Evolutionary conservation across 2,888 invertebrate genomes (phyloP).

Genomic region (Willowsia nigromaculata): DNA sequence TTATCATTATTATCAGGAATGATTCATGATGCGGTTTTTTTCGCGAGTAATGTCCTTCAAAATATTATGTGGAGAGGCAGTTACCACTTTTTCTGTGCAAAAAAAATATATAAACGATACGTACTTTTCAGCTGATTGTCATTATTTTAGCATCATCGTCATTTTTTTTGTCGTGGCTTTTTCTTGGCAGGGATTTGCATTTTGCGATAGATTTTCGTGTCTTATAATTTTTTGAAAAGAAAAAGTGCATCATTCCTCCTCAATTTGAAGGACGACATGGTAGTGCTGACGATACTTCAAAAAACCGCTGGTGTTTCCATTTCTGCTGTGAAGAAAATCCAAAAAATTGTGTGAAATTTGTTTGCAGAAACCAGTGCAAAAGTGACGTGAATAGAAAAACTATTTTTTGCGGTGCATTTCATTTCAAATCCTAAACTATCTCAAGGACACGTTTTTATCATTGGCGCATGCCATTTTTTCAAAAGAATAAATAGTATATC

Average conservation of each 20-base stretch:
- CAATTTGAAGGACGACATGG: not conserved
- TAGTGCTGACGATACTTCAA: not conserved
- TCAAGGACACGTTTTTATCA: slow-evolving; percentile 24
- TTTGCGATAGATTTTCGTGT: not conserved
- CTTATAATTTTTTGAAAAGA: not conserved
- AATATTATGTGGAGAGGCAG: not conserved
- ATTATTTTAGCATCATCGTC: not conserved
- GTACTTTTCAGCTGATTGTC: slow-evolving; percentile 9
- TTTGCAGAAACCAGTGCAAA: not conserved
- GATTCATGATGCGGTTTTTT: slow-evolving; percentile 11
- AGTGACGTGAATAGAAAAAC: not conserved
- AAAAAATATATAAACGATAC: not conserved
- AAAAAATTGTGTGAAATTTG: not conserved
- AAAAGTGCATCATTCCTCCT: slow-evolving; percentile 17
- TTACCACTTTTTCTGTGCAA: not conserved
- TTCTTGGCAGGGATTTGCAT: slow-evolving; percentile 18
- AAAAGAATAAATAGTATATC: not conserved
- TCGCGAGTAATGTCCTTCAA: not conserved
- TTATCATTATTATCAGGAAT: not conserved
- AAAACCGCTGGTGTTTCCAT: not conserved
- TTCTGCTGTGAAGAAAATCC: not conserved
- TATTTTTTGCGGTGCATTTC: slow-evolving; percentile 12
- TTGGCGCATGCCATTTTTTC: slow-evolving; percentile 13
- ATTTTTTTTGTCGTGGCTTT: not conserved
- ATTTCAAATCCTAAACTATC: not conserved